Evolutionary conservation across 2,888 invertebrate genomes (phyloP).

Genomic region (Conus canariensis): DNA sequence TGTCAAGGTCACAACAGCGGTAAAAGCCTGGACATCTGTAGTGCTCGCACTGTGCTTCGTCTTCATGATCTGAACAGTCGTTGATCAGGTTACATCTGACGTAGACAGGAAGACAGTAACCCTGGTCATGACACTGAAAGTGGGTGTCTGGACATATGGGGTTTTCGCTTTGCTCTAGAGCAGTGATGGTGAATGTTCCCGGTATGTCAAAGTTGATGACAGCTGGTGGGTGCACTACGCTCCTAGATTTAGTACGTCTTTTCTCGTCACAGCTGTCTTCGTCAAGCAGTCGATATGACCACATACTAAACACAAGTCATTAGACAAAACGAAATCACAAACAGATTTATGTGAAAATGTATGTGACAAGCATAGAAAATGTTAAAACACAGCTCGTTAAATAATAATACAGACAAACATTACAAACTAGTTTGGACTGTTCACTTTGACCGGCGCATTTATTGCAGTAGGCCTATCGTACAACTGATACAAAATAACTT

Average conservation of each 20-base stretch:
- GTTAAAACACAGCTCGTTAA: no score
- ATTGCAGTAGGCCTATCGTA: no score
- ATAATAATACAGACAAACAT: no score
- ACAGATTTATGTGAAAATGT: no score
- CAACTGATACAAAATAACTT: no score
- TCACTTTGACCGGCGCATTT: no score
- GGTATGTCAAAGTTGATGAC: background rate
- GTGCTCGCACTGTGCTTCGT: background rate
- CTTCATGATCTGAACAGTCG: background rate
- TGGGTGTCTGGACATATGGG: background rate
- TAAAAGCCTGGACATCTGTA: background rate
- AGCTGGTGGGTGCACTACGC: background rate
- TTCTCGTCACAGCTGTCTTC: background rate
- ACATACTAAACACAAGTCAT: no score
- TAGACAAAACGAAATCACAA: no score
- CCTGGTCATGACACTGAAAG: background rate
- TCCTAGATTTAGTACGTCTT: background rate
- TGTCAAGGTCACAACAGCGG: background rate
- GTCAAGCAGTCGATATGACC: no score
- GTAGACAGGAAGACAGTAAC: background rate
- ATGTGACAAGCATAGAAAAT: no score
- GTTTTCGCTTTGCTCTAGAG: background rate
- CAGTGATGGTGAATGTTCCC: background rate
- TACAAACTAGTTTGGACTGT: no score
- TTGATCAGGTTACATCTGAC: background rate